Conservation (phyloP, 35 echinoderm and acorn worm genomes). For the Hemicentrotus pulcherrimus region DNA sequence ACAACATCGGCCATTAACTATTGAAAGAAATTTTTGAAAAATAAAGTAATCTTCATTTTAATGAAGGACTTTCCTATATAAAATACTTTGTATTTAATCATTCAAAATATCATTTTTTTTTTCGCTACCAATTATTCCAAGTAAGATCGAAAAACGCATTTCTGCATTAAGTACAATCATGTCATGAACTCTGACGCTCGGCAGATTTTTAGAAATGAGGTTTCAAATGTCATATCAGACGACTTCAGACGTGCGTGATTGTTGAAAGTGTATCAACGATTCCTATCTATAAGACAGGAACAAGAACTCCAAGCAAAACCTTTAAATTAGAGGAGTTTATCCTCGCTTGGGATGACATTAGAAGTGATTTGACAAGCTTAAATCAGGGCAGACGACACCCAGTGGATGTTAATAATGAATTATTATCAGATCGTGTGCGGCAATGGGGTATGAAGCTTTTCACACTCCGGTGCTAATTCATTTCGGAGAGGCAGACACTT, state of each 20-base stretch:
- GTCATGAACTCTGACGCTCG: too few species aligned
- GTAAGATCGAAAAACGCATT: too few species aligned
- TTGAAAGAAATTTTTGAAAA: too few species aligned
- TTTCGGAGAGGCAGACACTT: not conserved
- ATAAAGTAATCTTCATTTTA: too few species aligned
- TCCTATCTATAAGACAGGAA: not conserved
- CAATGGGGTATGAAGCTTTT: conserved; percentile 10
- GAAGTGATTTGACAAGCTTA: conserved; percentile 3
- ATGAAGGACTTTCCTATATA: too few species aligned
- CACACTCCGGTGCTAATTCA: not conserved
- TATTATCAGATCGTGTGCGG: not conserved
- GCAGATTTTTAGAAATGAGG: too few species aligned
- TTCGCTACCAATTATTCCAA: too few species aligned
- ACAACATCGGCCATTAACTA: too few species aligned
- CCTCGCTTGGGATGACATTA: not conserved
- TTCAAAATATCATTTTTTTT: too few species aligned
- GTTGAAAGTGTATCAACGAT: not conserved
- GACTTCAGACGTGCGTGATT: not conserved
- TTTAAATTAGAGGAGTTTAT: not conserved
- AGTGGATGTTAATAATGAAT: conserved; percentile 1
- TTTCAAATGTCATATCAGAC: too few species aligned
- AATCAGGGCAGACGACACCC: not conserved
- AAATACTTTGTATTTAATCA: too few species aligned
- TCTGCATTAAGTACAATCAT: too few species aligned
- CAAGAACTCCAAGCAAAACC: not conserved